Evolutionary conservation across 2,888 invertebrate species (phyloP), one percentile per base, ranked within the genome.

Genomic region (Bimastos eiseni): DNA sequence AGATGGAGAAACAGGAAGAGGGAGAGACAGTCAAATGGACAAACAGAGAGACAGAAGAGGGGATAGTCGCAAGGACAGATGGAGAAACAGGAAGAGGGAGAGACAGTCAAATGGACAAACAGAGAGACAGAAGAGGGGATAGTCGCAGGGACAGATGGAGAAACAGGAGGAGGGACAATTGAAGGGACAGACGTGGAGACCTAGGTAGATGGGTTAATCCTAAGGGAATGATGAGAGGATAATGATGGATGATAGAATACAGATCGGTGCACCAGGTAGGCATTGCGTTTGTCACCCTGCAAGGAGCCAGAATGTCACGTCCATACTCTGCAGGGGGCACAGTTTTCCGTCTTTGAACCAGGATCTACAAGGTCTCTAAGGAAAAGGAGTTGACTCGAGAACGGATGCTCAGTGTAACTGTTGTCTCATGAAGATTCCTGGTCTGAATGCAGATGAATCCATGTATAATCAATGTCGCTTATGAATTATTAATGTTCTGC

Each of bases 401-500:
- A 70, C 30, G 70, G n/a, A 70, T n/a, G 70, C 70, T 70, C n/a
- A n/a, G 70, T n/a, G 70, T 30, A 70, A 70, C 70, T 70, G 70
- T 13, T 30, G 49, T 49, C 49, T n/a, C 70, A n/a, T 70, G n/a
- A 70, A 70, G 70, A 70, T 70, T 70, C 70, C 70, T n/a, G 70
- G 70, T n/a, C 11, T 70, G 86, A 36, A 86, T 34, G 86, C 86
- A 86, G 37, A 86, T 33, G 86, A 86, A 86, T 34, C 24, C 86
- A 86, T 36, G 86, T 36, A 86, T 86, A 86, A 86, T 86, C 86
- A 86, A 86, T 86, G 86, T 34, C n/a, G 34, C 34, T 30, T 86
- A 86, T 86, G 37, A 34, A 86, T 86, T 86, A 86, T 86, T 86
- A 86, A 86, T 86, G 34, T n/a, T 70, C 30, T 13, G 70, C 6